Conservation (phyloP, 2,113 vertebrate genomes). For the Pseudonaja textilis region DNA sequence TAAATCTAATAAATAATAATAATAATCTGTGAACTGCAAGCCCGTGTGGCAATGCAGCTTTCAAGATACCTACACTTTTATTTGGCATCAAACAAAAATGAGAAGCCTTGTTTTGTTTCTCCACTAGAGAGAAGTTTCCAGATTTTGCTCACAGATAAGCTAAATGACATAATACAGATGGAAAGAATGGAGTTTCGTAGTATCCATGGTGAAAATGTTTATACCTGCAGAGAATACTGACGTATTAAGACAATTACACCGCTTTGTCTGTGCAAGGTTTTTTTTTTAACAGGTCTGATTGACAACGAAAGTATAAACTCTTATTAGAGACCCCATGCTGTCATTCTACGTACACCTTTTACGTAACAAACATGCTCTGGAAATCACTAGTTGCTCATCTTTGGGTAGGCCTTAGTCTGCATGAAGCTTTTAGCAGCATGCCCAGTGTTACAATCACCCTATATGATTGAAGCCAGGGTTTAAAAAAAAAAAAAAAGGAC, state of each 20-base stretch:
- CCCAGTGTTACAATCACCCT: not conserved
- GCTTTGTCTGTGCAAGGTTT: not conserved
- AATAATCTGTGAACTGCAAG: not conserved
- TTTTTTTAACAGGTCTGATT: not conserved
- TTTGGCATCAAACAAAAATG: not conserved
- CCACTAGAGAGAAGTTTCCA: not conserved
- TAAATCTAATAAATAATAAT: not conserved
- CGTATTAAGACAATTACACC: not conserved
- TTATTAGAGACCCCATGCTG: not conserved
- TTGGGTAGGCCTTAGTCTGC: not conserved
- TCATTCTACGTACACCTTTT: not conserved
- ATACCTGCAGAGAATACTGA: not conserved
- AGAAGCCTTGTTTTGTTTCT: not conserved
- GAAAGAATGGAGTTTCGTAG: not conserved
- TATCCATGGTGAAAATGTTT: not conserved
- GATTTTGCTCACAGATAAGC: not conserved
- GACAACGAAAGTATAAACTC: not conserved
- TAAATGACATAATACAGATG: not conserved
- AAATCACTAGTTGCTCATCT: not conserved
- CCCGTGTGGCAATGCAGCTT: not conserved
- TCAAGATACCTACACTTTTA: not conserved
- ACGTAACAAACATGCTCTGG: not conserved
- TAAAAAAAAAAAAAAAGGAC: not conserved
- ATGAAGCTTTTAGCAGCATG: not conserved
- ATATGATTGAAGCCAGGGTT: not conserved